phyloP scores from a whole-genome alignment of 23 tunicate genomes.

The Ascidia mentula region DNA sequence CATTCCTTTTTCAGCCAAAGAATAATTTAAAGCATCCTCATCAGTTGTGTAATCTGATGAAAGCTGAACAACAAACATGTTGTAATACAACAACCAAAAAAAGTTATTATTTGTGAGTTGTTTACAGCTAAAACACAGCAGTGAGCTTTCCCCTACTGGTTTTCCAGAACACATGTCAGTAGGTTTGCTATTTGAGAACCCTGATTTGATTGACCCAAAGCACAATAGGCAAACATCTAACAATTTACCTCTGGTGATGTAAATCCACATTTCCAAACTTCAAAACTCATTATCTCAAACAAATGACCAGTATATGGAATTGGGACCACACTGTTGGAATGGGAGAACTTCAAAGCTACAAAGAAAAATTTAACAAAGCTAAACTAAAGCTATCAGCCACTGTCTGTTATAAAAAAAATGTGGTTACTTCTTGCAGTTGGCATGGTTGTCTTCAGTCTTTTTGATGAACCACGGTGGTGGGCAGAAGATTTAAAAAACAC shows the following conservation, averaged over 20 bases:
- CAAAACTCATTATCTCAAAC: constrained; percentile 45
- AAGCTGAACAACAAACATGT: too few relatives aligned
- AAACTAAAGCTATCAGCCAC: not conserved
- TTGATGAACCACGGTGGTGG: constrained; percentile 54
- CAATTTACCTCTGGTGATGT: constrained; percentile 1
- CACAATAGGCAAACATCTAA: too few relatives aligned
- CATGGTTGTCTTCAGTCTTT: constrained; percentile 38
- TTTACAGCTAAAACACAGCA: too few relatives aligned
- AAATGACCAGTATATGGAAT: constrained; percentile 62
- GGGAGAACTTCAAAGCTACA: constrained; percentile 55
- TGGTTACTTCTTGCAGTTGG: constrained; percentile 39
- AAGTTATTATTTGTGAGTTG: too few relatives aligned
- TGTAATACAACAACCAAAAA: too few relatives aligned
- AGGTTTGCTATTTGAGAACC: too few relatives aligned
- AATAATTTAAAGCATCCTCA: too few relatives aligned
- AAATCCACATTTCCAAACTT: constrained; percentile 55
- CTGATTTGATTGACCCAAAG: too few relatives aligned
- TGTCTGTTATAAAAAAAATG: not conserved
- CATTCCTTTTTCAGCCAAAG: not conserved
- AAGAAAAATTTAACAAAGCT: not conserved
- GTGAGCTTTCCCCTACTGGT: too few relatives aligned
- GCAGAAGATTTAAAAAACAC: constrained; percentile 34
- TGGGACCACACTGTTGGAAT: constrained; percentile 35
- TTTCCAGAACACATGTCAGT: too few relatives aligned
- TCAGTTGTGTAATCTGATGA: too few relatives aligned